Conservation (phyloP, 2,888 invertebrate species). For the Lysandra coridon region DNA sequence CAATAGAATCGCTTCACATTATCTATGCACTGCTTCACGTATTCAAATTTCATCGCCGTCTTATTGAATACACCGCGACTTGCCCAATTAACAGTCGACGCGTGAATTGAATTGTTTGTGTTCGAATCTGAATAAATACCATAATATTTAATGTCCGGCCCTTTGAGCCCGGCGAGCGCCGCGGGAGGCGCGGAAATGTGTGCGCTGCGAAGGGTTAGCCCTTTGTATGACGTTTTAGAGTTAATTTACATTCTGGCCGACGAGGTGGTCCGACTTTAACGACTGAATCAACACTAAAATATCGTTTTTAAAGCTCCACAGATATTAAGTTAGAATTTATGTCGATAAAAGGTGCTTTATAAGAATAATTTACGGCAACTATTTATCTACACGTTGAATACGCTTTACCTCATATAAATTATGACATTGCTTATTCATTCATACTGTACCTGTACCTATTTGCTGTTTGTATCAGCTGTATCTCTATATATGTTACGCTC, state of each 20-base stretch:
- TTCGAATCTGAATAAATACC: conserved; percentile 76
- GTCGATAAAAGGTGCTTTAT: conserved; percentile 17
- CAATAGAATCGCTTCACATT: conserved; percentile 62
- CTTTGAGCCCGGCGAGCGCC: conserved; percentile 61
- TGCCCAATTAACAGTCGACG: conserved; percentile 76
- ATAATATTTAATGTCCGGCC: conserved; percentile 77
- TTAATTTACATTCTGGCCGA: conserved; percentile 56
- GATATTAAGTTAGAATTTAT: background rate
- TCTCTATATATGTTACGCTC: background rate
- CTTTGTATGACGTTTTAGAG: conserved; percentile 72
- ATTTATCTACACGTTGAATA: background rate
- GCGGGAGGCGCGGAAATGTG: conserved; percentile 60
- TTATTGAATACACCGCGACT: conserved; percentile 76
- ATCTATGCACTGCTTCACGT: conserved; percentile 64
- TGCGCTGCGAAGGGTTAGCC: conserved; percentile 74
- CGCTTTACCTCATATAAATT: background rate
- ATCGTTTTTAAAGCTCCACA: conserved; percentile 61
- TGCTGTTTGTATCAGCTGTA: background rate
- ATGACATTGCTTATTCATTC: background rate
- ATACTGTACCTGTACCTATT: background rate
- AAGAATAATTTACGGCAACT: background rate
- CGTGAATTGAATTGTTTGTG: conserved; percentile 80
- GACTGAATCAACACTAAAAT: conserved; percentile 70
- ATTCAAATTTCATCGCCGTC: conserved; percentile 72
- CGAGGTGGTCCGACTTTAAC: conserved; percentile 67